Conservation (phyloP, 2,113 vertebrate species). For the Bujurquina vittata region DNA sequence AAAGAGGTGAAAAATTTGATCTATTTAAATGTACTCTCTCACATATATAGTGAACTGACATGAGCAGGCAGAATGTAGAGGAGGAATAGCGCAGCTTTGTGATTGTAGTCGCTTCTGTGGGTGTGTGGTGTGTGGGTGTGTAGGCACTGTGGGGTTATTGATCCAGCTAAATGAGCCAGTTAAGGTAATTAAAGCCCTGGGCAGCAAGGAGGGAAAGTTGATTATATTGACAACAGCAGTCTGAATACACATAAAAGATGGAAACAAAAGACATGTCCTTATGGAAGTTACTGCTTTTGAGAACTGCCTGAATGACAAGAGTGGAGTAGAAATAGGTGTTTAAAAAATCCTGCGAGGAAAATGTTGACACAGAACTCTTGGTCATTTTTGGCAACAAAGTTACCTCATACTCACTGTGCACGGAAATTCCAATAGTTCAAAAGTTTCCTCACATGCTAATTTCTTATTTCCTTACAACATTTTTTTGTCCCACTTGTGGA, state of each 20-base stretch:
- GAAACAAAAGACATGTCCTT: constrained; percentile 33
- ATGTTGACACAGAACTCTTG: constrained; percentile 16
- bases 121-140: constrained; percentile 9
- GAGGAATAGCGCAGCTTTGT: constrained; percentile 7
- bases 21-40: background rate
- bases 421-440: background rate
- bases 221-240: constrained; percentile 70
- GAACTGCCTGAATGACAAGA: constrained; percentile 37
- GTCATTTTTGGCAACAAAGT: constrained; percentile 15
- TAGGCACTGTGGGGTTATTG: constrained; percentile 50
- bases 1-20: background rate
- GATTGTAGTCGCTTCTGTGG: background rate
- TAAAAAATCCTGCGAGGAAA: constrained; percentile 13
- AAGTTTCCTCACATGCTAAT: background rate
- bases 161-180: constrained; percentile 76
- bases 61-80: constrained; percentile 11
- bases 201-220: constrained; percentile 49
- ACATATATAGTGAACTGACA: constrained; percentile 3
- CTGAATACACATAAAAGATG: constrained; percentile 62
- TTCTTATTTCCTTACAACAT: background rate
- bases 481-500: background rate
- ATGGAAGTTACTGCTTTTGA: constrained; percentile 51
- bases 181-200: constrained; percentile 74
- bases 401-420: background rate
- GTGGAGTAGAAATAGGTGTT: constrained; percentile 16